Base-by-base conservation (phyloP, 2,113 vertebrate species). In the Xenotilapia leptura region DNA sequence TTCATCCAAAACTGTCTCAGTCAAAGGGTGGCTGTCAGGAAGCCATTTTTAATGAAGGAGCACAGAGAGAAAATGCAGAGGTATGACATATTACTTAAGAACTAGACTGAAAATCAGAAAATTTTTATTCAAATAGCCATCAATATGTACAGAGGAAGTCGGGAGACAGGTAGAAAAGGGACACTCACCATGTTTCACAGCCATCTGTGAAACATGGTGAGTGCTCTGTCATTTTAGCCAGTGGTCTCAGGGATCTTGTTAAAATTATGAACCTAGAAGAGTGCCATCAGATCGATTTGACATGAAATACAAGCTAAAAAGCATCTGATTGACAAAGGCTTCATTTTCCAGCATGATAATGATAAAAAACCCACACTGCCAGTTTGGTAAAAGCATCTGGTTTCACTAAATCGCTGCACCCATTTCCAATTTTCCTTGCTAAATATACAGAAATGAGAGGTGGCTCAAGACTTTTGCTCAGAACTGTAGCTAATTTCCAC, bases 111-210 rank as follows among this genome's bases (percentile, higher is more conserved):
- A 73, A 4, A 73, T 73, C 38, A 45, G 21, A 75, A 28, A 17
- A 3, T 2, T 2, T 75, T 5, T 10, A 26, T 0, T 75, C 5
- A 47, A 17, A 28, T 47, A 17, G 23, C 0, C 9, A 0, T 75
- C 40, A 9, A 13, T 73, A 42, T 23, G n/a, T 70, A 70, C 36
- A 42, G 65, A 42, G 2, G 65, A 73, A 23, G 21, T 45, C 14
- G 1, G 68, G 68, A 75, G 40, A 75, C 9, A 7, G 40, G 40
- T 47, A 47, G 14, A 75, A 28, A 45, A 75, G 14, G 40, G 21
- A 73, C n/a, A n/a, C n/a, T n/a, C n/a, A n/a, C n/a, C n/a, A n/a
- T n/a, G n/a, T n/a, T n/a, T n/a, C n/a, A 62, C 17, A 19, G 31
- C 58, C 58, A 62, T 36, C 58, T 62, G 58, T 70, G 38, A 45